phyloP scores from a whole-genome alignment of 2,888 invertebrate species.

The Pristionchus entomophagus region DNA sequence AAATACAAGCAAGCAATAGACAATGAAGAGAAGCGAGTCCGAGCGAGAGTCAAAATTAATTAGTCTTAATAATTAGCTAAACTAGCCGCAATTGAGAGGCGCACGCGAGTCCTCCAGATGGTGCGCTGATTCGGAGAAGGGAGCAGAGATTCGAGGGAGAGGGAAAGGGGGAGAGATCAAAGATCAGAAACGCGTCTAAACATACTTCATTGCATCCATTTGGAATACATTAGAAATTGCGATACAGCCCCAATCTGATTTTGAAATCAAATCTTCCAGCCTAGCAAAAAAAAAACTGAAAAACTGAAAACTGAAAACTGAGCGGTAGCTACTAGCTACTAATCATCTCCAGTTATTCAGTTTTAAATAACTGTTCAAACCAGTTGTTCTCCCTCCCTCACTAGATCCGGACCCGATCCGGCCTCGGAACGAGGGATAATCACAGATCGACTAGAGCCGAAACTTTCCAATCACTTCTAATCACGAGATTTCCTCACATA shows the following conservation, averaged over 20 bases:
- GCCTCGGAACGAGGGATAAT: background rate
- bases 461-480: background rate
- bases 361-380: too few relatives aligned
- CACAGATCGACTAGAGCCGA: background rate
- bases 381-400: too few relatives aligned
- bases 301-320: background rate
- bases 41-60: constrained; percentile 8
- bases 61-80: constrained; percentile 39
- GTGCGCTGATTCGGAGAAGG: background rate
- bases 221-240: background rate
- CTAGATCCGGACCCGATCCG: too few relatives aligned
- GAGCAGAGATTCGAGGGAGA: background rate
- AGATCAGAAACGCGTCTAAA: background rate
- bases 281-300: too few relatives aligned
- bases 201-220: background rate
- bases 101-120: constrained; percentile 2
- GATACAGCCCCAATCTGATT: background rate
- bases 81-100: constrained; percentile 35
- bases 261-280: background rate
- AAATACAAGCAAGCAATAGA: background rate
- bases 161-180: background rate
- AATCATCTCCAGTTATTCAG: background rate
- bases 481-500: background rate
- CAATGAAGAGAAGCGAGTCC: background rate
- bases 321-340: background rate